phyloP scores from a whole-genome alignment of 2,888 invertebrate genomes.

The Apomyelois bistriatella region DNA sequence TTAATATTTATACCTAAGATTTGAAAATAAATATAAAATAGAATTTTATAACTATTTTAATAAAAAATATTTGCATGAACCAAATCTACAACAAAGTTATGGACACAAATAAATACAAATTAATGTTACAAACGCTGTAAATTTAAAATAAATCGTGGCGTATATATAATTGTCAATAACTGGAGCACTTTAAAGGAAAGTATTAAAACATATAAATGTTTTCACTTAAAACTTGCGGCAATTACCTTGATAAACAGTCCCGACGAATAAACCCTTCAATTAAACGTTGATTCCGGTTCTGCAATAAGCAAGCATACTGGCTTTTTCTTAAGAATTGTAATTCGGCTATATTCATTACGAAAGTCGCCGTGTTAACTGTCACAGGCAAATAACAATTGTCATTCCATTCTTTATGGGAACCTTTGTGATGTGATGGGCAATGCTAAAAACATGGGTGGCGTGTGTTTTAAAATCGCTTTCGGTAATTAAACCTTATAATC shows the following conservation, averaged over 20 bases:
- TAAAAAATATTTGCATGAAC: too few relatives aligned
- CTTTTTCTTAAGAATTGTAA: slow-evolving; percentile 45
- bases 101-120: background rate
- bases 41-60: too few relatives aligned
- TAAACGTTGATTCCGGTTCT: slow-evolving; percentile 62
- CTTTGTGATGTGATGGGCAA: slow-evolving; percentile 26
- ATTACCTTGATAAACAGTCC: slow-evolving; percentile 61
- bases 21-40: too few relatives aligned
- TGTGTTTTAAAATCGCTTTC: slow-evolving; percentile 8
- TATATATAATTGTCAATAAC: slow-evolving; percentile 55
- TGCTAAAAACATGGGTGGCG: slow-evolving; percentile 20
- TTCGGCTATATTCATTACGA: slow-evolving; percentile 55
- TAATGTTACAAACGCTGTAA: background rate
- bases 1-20: too few relatives aligned
- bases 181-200: slow-evolving; percentile 65
- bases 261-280: slow-evolving; percentile 62
- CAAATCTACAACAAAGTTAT: background rate
- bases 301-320: slow-evolving; percentile 32
- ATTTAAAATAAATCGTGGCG: slow-evolving; percentile 4
- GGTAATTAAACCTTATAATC: slow-evolving; percentile 22
- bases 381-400: slow-evolving; percentile 39
- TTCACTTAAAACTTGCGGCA: slow-evolving; percentile 64
- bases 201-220: slow-evolving; percentile 55
- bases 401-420: slow-evolving; percentile 33
- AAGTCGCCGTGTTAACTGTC: slow-evolving; percentile 43